Conservation (phyloP, 2,888 invertebrate genomes). For the Dolichopus griseipennis region DNA sequence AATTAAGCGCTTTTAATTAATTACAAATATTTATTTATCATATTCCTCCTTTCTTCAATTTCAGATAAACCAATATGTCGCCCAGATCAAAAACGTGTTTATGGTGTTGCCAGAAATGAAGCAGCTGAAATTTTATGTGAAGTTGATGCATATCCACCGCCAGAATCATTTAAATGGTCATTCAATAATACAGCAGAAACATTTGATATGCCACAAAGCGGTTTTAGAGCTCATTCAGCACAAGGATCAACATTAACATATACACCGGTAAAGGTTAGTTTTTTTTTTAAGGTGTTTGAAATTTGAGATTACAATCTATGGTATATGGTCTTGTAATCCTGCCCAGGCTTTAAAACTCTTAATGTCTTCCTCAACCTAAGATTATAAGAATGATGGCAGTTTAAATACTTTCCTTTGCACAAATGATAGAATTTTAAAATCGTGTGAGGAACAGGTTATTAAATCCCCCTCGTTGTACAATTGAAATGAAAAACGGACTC, state of each 20-base stretch:
- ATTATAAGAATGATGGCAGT: too few species aligned
- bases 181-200: slow-evolving; percentile 83
- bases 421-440: too few species aligned
- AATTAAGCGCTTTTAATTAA: neutral
- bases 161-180: slow-evolving; percentile 76
- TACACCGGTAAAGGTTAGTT: slow-evolving; percentile 54
- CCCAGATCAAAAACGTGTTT: slow-evolving; percentile 63
- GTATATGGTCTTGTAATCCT: too few species aligned
- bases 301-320: too few species aligned
- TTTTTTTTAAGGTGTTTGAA: too few species aligned
- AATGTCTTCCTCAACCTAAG: too few species aligned
- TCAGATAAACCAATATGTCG: slow-evolving; percentile 78
- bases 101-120: slow-evolving; percentile 76
- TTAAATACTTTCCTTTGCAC: too few species aligned
- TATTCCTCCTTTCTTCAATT: slow-evolving; percentile 15
- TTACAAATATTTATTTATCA: slow-evolving; percentile 8
- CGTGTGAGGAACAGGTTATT: too few species aligned
- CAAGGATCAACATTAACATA: slow-evolving; percentile 61
- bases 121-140: slow-evolving; percentile 70
- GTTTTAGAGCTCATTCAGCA: slow-evolving; percentile 51
- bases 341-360: too few species aligned
- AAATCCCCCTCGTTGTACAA: too few species aligned
- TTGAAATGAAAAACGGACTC: too few species aligned
- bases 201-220: slow-evolving; percentile 61
- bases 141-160: slow-evolving; percentile 76